Conservation (phyloP, 2,797 vertebrate species). For the Dicrostonyx torquatus region DNA sequence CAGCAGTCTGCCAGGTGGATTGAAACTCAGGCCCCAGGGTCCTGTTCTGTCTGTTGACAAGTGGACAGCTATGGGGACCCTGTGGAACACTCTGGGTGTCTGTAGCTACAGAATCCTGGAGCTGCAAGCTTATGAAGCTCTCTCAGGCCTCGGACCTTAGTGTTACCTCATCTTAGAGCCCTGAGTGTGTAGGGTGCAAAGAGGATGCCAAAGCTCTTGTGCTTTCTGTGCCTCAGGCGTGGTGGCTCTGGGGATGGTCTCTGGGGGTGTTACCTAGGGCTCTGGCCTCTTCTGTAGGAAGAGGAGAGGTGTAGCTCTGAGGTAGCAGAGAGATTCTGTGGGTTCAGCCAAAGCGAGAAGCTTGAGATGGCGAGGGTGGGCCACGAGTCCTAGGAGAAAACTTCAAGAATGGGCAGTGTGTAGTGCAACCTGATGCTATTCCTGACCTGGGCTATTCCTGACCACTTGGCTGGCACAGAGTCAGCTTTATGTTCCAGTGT, state of each 20-base stretch:
- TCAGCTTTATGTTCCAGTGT: not conserved
- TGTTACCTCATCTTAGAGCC: not conserved
- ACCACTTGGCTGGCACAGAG: not conserved
- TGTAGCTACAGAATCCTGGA: not conserved
- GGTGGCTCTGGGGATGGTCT: not conserved
- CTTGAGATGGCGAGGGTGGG: not conserved
- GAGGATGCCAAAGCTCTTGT: not conserved
- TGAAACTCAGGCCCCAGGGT: not conserved
- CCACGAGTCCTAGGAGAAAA: not conserved
- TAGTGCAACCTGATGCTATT: not conserved
- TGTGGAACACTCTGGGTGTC: not conserved
- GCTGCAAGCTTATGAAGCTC: not conserved
- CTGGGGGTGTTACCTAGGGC: not conserved
- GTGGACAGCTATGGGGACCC: not conserved
- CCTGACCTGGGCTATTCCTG: too few species aligned
- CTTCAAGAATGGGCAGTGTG: fast-evolving
- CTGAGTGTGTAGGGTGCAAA: not conserved
- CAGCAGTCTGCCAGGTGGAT: not conserved
- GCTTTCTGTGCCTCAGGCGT: not conserved
- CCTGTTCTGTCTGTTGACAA: not conserved
- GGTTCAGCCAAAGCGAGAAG: not conserved
- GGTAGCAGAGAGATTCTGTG: not conserved
- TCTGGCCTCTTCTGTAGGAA: not conserved
- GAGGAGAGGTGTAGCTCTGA: not conserved
- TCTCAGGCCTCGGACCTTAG: not conserved